Conservation (phyloP, 2,113 vertebrate genomes). For the Monopterus albus region DNA sequence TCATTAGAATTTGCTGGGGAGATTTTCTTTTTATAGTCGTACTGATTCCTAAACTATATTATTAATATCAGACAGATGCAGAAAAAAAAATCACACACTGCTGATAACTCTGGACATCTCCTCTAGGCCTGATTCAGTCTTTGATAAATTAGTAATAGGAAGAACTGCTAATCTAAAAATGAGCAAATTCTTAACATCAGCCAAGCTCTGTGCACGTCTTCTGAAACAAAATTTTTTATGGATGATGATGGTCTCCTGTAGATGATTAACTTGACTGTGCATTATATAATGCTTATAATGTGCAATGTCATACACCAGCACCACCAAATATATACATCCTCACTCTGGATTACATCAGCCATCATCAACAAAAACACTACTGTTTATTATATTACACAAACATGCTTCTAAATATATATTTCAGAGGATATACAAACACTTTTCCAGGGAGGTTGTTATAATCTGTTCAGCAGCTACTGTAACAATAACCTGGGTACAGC, state of each 20-base stretch:
- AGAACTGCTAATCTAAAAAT: neutral
- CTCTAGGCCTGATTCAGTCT: neutral
- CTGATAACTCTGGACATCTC: neutral
- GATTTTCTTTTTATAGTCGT: no score
- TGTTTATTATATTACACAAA: slow-evolving; percentile 14
- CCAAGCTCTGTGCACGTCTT: neutral
- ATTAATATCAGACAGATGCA: no score
- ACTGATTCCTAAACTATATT: no score
- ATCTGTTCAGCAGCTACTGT: slow-evolving; percentile 7
- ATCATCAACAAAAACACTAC: neutral
- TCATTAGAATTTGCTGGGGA: neutral
- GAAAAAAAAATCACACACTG: neutral
- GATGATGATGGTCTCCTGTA: neutral
- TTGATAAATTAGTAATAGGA: neutral
- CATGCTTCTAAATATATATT: neutral
- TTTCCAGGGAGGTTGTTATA: slow-evolving; percentile 1
- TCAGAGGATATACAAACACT: neutral
- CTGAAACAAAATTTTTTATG: neutral
- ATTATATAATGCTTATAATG: neutral
- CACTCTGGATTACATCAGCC: slow-evolving; percentile 29
- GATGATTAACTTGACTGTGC: no score
- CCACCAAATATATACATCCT: neutral
- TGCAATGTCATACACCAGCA: neutral
- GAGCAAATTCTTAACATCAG: neutral
- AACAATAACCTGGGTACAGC: neutral